A percentile compares a stretch with the other conserved stretches of the same genome.
Evolutionary conservation across 2,113 vertebrate species (phyloP).

Genomic region (Carlito syrichta): DNA sequence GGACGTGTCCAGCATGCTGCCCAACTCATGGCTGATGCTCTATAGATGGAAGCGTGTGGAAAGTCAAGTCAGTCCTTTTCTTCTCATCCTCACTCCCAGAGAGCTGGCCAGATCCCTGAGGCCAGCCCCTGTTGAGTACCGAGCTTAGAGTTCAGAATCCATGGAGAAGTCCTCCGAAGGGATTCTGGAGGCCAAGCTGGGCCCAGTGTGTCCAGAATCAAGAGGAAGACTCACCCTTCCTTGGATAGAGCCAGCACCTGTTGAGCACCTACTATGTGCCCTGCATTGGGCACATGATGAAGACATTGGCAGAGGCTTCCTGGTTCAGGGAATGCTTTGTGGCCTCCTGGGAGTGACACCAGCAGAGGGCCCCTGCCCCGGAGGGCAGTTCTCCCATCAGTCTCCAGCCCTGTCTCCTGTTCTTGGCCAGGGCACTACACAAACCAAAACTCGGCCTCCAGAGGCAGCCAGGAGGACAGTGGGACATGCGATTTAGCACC

Average conservation of each 20-base stretch:
- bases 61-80: not conserved
- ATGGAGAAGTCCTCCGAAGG: not conserved
- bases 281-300: fast-evolving
- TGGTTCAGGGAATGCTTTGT: too few species aligned
- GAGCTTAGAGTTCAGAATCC: too few species aligned
- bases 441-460: constrained; percentile 74
- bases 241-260: fast-evolving
- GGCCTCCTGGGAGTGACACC: not conserved
- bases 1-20: not conserved
- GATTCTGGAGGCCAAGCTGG: fast-evolving
- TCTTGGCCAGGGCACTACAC: constrained; percentile 60
- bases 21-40: not conserved
- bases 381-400: not conserved
- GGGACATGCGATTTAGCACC: constrained; percentile 74
- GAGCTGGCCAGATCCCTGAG: not conserved
- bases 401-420: not conserved
- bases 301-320: too few species aligned
- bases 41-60: not conserved
- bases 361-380: not conserved
- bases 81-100: not conserved
- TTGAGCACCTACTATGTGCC: fast-evolving
- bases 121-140: not conserved
- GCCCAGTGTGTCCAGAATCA: too few species aligned
- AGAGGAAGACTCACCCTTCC: not conserved
- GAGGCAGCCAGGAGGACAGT: not conserved